A percentile compares a stretch with the other conserved stretches of the same genome.
phyloP scores from a whole-genome alignment of 2,797 vertebrate genomes.

The Hirundo rustica region DNA sequence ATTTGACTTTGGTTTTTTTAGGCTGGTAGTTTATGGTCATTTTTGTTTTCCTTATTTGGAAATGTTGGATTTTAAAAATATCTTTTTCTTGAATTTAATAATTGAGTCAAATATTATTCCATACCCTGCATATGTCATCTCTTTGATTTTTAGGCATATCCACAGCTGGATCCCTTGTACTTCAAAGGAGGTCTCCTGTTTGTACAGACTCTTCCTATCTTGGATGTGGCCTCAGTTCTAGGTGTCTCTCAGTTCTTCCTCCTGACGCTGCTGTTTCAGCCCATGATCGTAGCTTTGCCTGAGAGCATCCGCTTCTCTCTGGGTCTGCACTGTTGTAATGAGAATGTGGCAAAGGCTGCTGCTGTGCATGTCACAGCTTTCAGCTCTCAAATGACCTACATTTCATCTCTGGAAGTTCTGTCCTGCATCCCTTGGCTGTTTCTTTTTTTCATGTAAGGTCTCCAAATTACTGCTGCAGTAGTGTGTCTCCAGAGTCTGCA shows the following conservation, averaged over 20 bases:
- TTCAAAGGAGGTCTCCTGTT: background rate
- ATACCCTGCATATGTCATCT: background rate
- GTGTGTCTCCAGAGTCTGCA: background rate
- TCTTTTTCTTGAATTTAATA: background rate
- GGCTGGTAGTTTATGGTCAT: background rate
- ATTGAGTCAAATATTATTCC: background rate
- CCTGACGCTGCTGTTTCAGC: background rate
- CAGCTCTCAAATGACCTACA: rapidly evolving
- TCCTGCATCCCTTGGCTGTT: background rate
- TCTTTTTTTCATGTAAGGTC: background rate
- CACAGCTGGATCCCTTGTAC: background rate
- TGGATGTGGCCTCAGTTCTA: background rate
- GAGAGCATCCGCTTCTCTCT: background rate
- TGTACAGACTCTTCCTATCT: background rate
- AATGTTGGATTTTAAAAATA: background rate
- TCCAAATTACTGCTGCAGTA: rapidly evolving
- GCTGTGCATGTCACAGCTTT: rapidly evolving
- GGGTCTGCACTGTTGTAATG: background rate
- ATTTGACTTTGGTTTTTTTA: background rate
- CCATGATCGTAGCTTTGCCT: rapidly evolving
- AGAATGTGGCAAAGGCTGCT: background rate
- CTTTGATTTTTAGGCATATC: background rate
- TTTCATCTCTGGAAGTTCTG: background rate
- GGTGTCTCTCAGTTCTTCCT: background rate
- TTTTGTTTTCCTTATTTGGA: background rate